Percentiles rank a stretch among this genome's conserved stretches.
Conservation (phyloP, 37 sponge, comb jelly and placozoan genomes). For the Haliclona indistincta region DNA sequence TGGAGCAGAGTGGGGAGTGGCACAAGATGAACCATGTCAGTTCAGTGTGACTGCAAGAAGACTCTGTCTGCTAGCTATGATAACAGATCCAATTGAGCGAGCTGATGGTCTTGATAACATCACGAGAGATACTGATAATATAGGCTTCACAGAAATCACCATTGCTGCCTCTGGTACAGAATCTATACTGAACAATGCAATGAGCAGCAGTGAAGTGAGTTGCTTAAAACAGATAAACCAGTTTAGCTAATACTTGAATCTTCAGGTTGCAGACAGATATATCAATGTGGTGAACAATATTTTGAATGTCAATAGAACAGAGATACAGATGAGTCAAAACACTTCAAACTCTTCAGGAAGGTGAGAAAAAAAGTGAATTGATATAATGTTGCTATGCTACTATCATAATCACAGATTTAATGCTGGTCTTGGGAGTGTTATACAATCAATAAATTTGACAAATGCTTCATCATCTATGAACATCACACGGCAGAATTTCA, state of each 20-base stretch:
- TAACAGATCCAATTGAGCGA: too few relatives aligned
- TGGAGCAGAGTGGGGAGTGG: conserved; percentile 47
- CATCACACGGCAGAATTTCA: too few relatives aligned
- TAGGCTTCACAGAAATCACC: not conserved
- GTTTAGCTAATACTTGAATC: too few relatives aligned
- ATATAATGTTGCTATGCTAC: too few relatives aligned
- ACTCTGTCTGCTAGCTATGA: conserved; percentile 31
- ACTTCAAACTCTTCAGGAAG: conserved; percentile 8
- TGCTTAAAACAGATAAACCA: not conserved
- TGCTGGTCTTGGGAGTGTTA: too few relatives aligned
- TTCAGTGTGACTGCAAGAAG: conserved; percentile 18
- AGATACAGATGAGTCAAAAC: conserved; percentile 16
- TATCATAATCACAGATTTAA: too few relatives aligned
- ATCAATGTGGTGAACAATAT: conserved; percentile 29
- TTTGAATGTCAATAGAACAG: conserved; percentile 2
- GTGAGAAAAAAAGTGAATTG: too few relatives aligned
- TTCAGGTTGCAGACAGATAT: not conserved
- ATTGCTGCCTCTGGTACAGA: not conserved
- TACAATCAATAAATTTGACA: too few relatives aligned
- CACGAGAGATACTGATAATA: not conserved
- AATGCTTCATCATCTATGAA: too few relatives aligned
- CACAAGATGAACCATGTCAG: conserved; percentile 27
- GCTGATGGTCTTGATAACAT: not conserved
- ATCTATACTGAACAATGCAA: not conserved
- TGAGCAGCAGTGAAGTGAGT: conserved; percentile 2